Percentiles rank a stretch among this genome's conserved stretches.
Conservation (phyloP, 1,140 invertebrate species). For the Hycleus phaleratus region DNA sequence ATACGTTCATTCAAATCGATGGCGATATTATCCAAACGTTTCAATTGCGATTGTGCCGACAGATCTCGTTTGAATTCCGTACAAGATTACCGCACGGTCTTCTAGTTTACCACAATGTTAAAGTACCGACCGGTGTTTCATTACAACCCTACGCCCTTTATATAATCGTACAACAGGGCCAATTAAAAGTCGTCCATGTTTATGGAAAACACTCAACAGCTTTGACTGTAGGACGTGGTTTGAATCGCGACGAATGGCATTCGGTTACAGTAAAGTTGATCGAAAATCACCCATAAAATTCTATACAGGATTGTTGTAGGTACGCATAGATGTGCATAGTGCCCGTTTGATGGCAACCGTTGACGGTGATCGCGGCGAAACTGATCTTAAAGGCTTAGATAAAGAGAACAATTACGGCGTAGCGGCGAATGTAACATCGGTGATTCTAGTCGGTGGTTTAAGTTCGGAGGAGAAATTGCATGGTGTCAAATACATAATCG, state of each 20-base stretch:
- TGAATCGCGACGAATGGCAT: constrained; percentile 87
- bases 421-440: constrained; percentile 71
- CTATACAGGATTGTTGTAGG: constrained; percentile 33
- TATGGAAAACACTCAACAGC: constrained; percentile 79
- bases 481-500: constrained; percentile 83
- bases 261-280: constrained; percentile 58
- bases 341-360: constrained; percentile 73
- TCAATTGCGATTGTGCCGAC: constrained; percentile 74
- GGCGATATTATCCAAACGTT: constrained; percentile 77
- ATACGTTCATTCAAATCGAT: constrained; percentile 80
- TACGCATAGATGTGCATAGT: constrained; percentile 75
- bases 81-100: constrained; percentile 79
- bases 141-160: constrained; percentile 74
- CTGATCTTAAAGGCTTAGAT: constrained; percentile 68
- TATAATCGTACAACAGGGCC: constrained; percentile 82
- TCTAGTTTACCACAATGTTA: constrained; percentile 81
- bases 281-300: too few species aligned
- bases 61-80: constrained; percentile 81
- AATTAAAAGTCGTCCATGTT: constrained; percentile 82
- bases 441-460: constrained; percentile 80
- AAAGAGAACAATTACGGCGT: constrained; percentile 77
- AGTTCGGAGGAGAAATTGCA: constrained; percentile 77
- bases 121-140: constrained; percentile 66
- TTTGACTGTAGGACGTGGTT: constrained; percentile 74
- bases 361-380: constrained; percentile 72